Percentiles rank a stretch among this genome's conserved stretches.
These are phyloP conservation scores for Taphrorychus bicolor DNA, from an alignment of 2,888 invertebrate species.

Conservation along the genomic window DNA sequence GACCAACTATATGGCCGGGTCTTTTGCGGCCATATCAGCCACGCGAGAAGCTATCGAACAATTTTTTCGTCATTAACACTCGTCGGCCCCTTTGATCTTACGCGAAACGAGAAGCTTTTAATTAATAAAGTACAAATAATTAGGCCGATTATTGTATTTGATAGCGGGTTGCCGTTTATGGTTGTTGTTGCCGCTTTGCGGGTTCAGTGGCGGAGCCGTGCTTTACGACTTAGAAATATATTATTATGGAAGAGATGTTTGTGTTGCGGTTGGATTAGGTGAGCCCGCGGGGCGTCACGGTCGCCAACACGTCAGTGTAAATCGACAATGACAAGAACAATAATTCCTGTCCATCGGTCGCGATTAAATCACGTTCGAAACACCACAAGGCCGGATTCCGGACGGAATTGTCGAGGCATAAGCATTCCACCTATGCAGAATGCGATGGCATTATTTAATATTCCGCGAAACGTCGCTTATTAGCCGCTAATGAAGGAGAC, in stretches of 20 bases:
- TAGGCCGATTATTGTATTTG: constrained; percentile 12
- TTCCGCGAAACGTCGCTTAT: constrained; percentile 1
- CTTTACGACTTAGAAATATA: too few species aligned
- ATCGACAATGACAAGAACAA: neutral
- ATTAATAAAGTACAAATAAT: constrained; percentile 12
- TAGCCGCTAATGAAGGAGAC: constrained; percentile 9
- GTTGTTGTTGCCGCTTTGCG: too few species aligned
- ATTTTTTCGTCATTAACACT: neutral
- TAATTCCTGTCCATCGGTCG: neutral
- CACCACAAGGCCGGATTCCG: constrained; percentile 23
- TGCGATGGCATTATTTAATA: constrained; percentile 10
- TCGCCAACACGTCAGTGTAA: neutral
- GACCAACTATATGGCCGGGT: neutral
- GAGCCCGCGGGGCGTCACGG: too few species aligned
- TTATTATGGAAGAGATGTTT: too few species aligned
- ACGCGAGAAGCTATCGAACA: neutral
- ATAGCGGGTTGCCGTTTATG: constrained; percentile 8
- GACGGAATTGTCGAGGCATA: neutral
- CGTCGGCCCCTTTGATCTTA: constrained; percentile 3
- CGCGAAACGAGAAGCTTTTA: neutral
- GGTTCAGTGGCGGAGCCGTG: too few species aligned
- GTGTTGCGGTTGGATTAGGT: too few species aligned
- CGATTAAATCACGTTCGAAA: constrained; percentile 4
- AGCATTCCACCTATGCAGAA: constrained; percentile 17
- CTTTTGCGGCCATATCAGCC: neutral